Conservation (phyloP, 2,797 vertebrate genomes). For the Pangasius djambal region DNA sequence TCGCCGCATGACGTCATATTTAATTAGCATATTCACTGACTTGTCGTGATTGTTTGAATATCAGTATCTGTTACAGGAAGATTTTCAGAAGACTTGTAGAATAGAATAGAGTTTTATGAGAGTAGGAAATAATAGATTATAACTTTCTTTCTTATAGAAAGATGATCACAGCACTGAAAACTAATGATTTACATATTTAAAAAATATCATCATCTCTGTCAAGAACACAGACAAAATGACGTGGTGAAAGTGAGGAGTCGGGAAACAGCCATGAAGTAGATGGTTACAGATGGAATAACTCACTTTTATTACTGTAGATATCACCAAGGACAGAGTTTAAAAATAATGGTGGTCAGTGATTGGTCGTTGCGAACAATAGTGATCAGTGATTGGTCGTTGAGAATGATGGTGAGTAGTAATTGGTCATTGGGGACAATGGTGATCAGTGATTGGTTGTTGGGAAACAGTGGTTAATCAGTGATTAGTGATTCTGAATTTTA, state of each 20-base stretch:
- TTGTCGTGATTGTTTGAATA: neutral
- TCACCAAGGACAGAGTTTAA: no score
- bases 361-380: neutral
- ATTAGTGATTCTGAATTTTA: no score
- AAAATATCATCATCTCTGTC: no score
- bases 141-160: neutral
- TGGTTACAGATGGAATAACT: no score
- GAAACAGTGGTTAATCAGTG: no score
- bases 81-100: neutral
- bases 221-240: no score
- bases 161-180: neutral
- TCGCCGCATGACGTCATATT: neutral
- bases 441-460: no score
- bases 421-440: no score
- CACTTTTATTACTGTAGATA: no score
- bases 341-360: neutral
- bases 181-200: no score
- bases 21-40: neutral
- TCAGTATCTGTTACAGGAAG: neutral
- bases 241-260: no score
- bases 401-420: neutral
- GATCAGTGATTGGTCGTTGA: neutral
- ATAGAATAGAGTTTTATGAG: neutral
- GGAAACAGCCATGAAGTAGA: no score
- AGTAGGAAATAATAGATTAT: neutral